A percentile compares a stretch with the other conserved stretches of the same genome.
Evolutionary conservation across 2,888 invertebrate genomes (phyloP).

Genomic region (Epinotia demarniana): DNA sequence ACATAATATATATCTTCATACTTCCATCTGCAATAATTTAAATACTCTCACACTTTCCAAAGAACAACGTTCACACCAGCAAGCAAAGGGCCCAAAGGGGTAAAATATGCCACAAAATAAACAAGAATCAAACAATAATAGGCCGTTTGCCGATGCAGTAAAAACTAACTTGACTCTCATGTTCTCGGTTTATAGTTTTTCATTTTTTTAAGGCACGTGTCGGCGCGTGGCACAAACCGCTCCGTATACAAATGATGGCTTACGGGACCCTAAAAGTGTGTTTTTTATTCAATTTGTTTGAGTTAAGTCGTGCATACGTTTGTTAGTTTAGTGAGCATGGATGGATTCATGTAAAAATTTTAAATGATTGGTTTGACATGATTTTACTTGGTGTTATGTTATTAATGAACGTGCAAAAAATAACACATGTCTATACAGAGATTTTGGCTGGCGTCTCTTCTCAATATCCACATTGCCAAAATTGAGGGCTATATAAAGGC

Average conservation of each 20-base stretch:
- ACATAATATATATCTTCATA: background rate
- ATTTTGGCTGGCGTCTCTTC: no score
- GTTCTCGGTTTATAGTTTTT: constrained; percentile 3
- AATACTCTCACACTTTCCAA: constrained; percentile 14
- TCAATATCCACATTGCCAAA: no score
- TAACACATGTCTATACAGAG: no score
- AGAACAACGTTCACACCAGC: constrained; percentile 22
- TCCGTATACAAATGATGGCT: constrained; percentile 81
- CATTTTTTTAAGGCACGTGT: constrained; percentile 60
- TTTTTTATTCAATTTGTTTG: constrained; percentile 57
- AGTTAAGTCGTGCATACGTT: constrained; percentile 49
- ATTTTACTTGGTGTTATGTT: constrained; percentile 7
- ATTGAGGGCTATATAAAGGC: no score
- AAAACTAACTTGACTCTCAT: constrained; percentile 3
- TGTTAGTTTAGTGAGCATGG: constrained; percentile 46
- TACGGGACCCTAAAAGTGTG: constrained; percentile 65
- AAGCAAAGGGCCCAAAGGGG: constrained; percentile 3
- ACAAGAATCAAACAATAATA: constrained; percentile 5
- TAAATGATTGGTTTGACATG: constrained; percentile 27
- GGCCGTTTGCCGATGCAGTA: constrained; percentile 12
- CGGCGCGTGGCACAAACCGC: constrained; percentile 65
- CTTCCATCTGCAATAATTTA: background rate
- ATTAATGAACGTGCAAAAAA: no score
- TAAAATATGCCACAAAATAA: constrained; percentile 1
- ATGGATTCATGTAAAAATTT: constrained; percentile 31